Percentiles rank a stretch among this genome's conserved stretches.
These are phyloP conservation scores for Calonectris borealis DNA, from an alignment of 2,113 vertebrate species.

Conservation along the genomic window DNA sequence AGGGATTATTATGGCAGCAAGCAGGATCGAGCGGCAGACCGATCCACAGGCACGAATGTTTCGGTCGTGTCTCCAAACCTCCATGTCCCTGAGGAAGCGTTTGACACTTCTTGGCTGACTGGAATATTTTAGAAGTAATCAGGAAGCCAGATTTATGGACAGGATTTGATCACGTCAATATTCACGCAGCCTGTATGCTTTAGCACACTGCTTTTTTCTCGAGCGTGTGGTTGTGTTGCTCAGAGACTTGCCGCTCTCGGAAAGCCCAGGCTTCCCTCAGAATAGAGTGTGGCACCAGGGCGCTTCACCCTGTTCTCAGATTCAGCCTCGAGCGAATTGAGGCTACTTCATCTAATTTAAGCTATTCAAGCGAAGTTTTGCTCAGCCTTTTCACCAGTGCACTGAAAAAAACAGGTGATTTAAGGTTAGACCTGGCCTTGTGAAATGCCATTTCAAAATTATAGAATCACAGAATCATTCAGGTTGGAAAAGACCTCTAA, in stretches of 20 bases:
- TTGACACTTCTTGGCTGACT: background rate
- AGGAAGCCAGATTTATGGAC: background rate
- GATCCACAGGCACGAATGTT: background rate
- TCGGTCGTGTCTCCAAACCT: background rate
- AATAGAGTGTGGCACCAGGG: background rate
- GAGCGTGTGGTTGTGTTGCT: background rate
- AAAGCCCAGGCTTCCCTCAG: background rate
- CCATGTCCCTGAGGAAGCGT: background rate
- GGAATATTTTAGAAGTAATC: background rate
- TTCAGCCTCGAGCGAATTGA: background rate
- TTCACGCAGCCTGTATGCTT: background rate
- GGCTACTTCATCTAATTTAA: background rate
- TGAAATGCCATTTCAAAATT: background rate
- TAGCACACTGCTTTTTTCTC: background rate
- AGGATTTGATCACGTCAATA: rapidly evolving
- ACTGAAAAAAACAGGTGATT: background rate
- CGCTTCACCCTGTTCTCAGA: background rate
- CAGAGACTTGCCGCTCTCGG: background rate
- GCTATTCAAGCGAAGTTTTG: background rate
- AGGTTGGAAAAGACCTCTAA: too few relatives aligned
- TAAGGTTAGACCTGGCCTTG: background rate
- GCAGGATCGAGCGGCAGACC: background rate
- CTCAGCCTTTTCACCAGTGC: background rate
- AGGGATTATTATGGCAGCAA: background rate
- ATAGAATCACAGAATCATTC: too few relatives aligned